Evolutionary conservation across 92 coral and sea anemone species (phyloP).

Genomic region (Pocillopora grandis): DNA sequence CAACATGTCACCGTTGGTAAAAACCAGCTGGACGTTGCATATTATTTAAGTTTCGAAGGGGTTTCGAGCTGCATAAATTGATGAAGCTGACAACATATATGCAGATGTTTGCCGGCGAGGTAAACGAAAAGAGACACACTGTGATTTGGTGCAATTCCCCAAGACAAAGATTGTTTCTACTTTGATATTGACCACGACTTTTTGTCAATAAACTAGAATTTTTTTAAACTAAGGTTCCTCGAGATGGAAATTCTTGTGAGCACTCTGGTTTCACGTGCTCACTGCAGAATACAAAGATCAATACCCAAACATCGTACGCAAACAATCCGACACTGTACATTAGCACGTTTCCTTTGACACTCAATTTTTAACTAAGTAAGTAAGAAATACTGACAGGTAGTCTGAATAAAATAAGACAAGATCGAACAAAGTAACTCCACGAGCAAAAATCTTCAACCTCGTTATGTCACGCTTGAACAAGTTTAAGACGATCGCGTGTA

Average conservation of each 20-base stretch:
- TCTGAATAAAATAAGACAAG: not conserved
- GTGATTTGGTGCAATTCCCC: not conserved
- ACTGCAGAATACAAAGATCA: constrained; percentile 42
- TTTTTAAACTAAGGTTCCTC: not conserved
- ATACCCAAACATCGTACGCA: not conserved
- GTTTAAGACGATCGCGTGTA: not conserved
- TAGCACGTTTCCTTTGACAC: not conserved
- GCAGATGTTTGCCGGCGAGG: not conserved
- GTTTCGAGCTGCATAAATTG: not conserved
- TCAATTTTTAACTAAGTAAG: not conserved
- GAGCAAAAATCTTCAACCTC: not conserved
- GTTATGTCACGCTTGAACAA: constrained; percentile 8
- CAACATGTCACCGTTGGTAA: not conserved
- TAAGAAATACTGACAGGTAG: not conserved
- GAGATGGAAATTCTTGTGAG: not conserved
- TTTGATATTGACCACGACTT: not conserved
- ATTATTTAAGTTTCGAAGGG: not conserved
- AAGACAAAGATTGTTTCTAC: not conserved
- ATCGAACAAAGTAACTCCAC: not conserved
- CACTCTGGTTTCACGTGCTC: constrained; percentile 37
- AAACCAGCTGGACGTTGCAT: not conserved
- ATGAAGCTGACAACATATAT: not conserved
- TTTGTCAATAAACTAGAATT: not conserved
- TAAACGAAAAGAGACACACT: not conserved
- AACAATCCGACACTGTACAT: not conserved